Evolutionary conservation across 2,888 invertebrate genomes (phyloP).

Genomic region (Pogonocherus hispidulus): DNA sequence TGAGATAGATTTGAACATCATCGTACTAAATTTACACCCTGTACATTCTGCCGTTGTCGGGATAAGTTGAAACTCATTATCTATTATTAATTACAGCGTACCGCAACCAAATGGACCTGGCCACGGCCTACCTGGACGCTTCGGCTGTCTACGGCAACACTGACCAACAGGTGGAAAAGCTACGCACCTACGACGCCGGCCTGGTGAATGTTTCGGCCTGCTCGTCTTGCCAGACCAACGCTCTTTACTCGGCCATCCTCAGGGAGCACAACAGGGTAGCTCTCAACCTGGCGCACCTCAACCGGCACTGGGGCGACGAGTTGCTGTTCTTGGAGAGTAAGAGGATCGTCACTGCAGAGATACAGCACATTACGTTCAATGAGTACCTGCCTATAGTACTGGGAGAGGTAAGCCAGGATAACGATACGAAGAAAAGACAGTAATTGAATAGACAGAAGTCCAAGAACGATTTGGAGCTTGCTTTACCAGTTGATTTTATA

Average conservation of each 20-base stretch:
- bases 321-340: slow-evolving; percentile 82
- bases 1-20: too few species aligned
- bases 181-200: slow-evolving; percentile 81
- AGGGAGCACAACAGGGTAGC: slow-evolving; percentile 87
- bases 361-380: slow-evolving; percentile 88
- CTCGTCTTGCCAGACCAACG: slow-evolving; percentile 77
- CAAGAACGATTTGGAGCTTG: too few species aligned
- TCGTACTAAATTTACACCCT: too few species aligned
- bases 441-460: too few species aligned
- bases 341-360: slow-evolving; percentile 81
- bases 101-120: slow-evolving; percentile 89
- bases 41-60: too few species aligned
- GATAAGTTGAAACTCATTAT: too few species aligned
- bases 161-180: slow-evolving; percentile 77
- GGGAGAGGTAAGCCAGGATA: slow-evolving; percentile 81
- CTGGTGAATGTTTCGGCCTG: slow-evolving; percentile 79
- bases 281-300: slow-evolving; percentile 77
- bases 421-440: too few species aligned
- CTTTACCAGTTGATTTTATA: too few species aligned
- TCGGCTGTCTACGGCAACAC: slow-evolving; percentile 87
- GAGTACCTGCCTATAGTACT: slow-evolving; percentile 86
- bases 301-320: slow-evolving; percentile 86
- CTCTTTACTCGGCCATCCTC: slow-evolving; percentile 79
- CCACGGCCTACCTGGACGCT: slow-evolving; percentile 86
- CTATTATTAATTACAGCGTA: slow-evolving; percentile 72